Evolutionary conservation across 2,113 vertebrate genomes (phyloP).

Genomic region (Daphoenositta chrysoptera): DNA sequence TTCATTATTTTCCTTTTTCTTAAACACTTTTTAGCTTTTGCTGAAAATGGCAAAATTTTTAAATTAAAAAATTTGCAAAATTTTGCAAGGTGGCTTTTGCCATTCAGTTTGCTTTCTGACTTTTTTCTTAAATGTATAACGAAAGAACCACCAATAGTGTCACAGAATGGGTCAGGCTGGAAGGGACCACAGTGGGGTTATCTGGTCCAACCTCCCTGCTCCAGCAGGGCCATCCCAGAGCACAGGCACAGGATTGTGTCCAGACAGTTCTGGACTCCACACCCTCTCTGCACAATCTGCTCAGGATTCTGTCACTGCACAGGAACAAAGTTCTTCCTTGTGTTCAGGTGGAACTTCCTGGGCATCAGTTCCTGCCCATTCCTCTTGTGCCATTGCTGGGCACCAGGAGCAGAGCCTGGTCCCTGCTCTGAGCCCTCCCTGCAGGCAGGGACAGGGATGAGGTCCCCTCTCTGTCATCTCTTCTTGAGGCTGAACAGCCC

Average conservation of each 20-base stretch:
- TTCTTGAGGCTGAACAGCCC: not conserved
- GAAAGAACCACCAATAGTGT: not conserved
- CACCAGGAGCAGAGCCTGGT: not conserved
- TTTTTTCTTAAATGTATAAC: not conserved
- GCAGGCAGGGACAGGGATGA: not conserved
- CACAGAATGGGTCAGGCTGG: not conserved
- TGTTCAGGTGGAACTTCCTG: not conserved
- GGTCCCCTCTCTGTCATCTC: not conserved
- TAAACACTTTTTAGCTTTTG: not conserved
- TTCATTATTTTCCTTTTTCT: too few relatives aligned
- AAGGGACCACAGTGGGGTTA: not conserved
- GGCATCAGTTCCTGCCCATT: rapidly evolving
- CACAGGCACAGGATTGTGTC: not conserved
- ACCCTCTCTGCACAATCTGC: not conserved
- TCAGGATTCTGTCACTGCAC: not conserved
- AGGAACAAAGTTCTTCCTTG: rapidly evolving
- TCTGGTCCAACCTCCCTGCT: not conserved
- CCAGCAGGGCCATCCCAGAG: not conserved
- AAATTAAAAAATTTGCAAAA: too few relatives aligned
- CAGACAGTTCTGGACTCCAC: rapidly evolving
- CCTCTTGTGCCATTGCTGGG: not conserved
- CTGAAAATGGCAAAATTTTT: too few relatives aligned
- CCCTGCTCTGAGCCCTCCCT: not conserved
- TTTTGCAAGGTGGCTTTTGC: too few relatives aligned
- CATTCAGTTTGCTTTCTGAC: not conserved